phyloP scores from a whole-genome alignment of 2,113 vertebrate species.

The Vidua macroura region DNA sequence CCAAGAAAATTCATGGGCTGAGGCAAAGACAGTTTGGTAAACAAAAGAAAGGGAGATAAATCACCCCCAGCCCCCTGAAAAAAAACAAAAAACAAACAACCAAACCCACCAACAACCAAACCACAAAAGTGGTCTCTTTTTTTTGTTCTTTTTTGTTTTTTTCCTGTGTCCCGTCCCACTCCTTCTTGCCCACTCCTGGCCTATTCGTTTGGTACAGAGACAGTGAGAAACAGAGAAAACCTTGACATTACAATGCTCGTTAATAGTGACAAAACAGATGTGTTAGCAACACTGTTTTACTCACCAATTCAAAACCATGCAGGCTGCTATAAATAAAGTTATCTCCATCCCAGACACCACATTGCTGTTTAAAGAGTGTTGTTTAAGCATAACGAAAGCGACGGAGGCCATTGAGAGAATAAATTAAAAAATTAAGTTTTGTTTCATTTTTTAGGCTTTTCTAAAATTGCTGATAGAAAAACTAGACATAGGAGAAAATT shows the following conservation, averaged over 20 bases:
- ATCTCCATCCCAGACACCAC: not conserved
- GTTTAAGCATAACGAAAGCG: not conserved
- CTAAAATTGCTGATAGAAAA: not conserved
- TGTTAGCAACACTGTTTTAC: not conserved
- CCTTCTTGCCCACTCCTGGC: not conserved
- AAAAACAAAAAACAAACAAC: not conserved
- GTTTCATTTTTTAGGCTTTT: not conserved
- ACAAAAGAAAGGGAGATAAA: not conserved
- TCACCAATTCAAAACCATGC: not conserved
- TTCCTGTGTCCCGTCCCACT: not conserved
- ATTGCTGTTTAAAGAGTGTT: not conserved
- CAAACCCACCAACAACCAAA: not conserved
- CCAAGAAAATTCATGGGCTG: not conserved
- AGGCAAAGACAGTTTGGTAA: not conserved
- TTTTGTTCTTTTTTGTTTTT: not conserved
- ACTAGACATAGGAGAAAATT: not conserved
- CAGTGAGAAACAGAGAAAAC: not conserved
- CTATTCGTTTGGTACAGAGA: accelerated
- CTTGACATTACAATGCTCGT: not conserved
- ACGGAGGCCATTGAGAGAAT: not conserved
- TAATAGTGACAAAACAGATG: not conserved
- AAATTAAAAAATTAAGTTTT: not conserved
- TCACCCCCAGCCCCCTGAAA: too few relatives aligned
- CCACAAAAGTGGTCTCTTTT: not conserved
- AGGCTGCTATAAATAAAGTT: not conserved